Evolutionary conservation across 1,140 invertebrate genomes (phyloP).

Genomic region (Procambarus virginalis): DNA sequence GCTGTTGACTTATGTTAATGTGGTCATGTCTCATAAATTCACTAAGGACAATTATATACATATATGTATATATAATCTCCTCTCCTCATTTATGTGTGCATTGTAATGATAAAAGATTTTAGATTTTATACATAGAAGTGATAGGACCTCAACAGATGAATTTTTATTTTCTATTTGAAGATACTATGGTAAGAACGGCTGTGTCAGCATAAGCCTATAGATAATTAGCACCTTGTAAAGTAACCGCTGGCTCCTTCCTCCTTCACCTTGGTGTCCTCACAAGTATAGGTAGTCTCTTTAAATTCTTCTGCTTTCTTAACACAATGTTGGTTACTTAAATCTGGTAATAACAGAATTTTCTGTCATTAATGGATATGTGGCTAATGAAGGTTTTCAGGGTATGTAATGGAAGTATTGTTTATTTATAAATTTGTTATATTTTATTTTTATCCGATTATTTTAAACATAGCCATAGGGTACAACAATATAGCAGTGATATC

Average conservation of each 20-base stretch:
- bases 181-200: conserved; percentile 55
- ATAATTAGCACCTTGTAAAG: conserved; percentile 31
- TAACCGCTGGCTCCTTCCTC: background rate
- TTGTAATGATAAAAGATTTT: conserved; percentile 65
- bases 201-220: conserved; percentile 50
- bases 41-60: conserved; percentile 23
- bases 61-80: conserved; percentile 34
- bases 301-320: conserved; percentile 7
- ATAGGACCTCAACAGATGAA: conserved; percentile 55
- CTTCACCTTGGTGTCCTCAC: conserved; percentile 10
- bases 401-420: background rate
- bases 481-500: conserved; percentile 59
- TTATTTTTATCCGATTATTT: background rate
- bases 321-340: conserved; percentile 30
- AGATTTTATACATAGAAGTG: conserved; percentile 65
- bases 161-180: conserved; percentile 65
- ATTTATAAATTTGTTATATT: conserved; percentile 1
- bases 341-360: conserved; percentile 2
- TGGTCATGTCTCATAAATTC: conserved; percentile 31
- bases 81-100: conserved; percentile 52
- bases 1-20: conserved; percentile 30
- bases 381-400: conserved; percentile 22
- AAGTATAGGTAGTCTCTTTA: conserved; percentile 6
- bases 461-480: conserved; percentile 44
- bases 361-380: conserved; percentile 18